A percentile compares a stretch with the other conserved stretches of the same genome.
These are phyloP conservation scores for Orthosia gothica DNA, from an alignment of 2,888 invertebrate species.

Conservation along the genomic window DNA sequence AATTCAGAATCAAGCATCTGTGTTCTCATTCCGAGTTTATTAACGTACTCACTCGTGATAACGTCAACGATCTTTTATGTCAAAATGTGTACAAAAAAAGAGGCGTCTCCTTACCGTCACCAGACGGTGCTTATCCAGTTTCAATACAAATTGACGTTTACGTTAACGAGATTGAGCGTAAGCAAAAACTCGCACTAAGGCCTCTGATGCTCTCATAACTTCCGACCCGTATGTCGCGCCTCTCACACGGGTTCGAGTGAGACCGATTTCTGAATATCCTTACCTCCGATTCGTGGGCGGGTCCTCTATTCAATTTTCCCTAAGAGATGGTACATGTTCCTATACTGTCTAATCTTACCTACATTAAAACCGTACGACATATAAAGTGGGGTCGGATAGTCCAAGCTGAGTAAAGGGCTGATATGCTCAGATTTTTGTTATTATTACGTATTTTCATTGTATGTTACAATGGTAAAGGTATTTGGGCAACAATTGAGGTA, in stretches of 20 bases:
- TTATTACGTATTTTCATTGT: conserved; percentile 31
- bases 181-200: too few species aligned
- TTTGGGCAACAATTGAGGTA: conserved; percentile 38
- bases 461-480: conserved; percentile 23
- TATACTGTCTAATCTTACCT: conserved; percentile 53
- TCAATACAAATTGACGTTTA: too few species aligned
- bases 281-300: conserved; percentile 52
- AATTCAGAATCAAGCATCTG: too few species aligned
- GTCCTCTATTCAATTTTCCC: conserved; percentile 69
- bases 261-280: conserved; percentile 66
- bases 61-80: too few species aligned
- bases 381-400: conserved; percentile 45
- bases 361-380: conserved; percentile 56
- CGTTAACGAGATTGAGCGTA: too few species aligned
- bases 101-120: too few species aligned
- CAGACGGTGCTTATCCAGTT: too few species aligned
- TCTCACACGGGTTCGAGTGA: conserved; percentile 38
- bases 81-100: too few species aligned
- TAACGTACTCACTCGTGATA: too few species aligned
- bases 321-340: conserved; percentile 53
- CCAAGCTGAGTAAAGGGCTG: conserved; percentile 23
- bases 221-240: conserved; percentile 22
- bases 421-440: conserved; percentile 40
- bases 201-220: not conserved
- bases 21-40: too few species aligned